Percentiles rank a stretch among this genome's conserved stretches.
Conservation (phyloP, 2,113 vertebrate species). For the Oncorhynchus kisutch region DNA sequence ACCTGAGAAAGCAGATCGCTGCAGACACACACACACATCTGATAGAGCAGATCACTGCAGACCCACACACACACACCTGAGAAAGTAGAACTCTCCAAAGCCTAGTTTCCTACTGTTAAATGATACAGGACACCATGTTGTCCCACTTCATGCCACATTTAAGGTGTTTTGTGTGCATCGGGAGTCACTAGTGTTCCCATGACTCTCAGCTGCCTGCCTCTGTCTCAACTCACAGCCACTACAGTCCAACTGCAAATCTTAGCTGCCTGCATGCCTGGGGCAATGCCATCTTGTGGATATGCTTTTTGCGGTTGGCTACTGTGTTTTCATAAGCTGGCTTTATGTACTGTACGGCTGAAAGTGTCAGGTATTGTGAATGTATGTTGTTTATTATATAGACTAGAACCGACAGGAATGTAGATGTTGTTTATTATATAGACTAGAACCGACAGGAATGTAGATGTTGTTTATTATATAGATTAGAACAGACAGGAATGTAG, state of each 20-base stretch:
- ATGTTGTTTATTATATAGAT: too few relatives aligned
- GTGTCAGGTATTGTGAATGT: too few relatives aligned
- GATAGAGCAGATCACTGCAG: too few relatives aligned
- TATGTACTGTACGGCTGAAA: too few relatives aligned
- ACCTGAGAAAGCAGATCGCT: too few relatives aligned
- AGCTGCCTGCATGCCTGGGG: constrained; percentile 25
- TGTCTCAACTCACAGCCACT: constrained; percentile 33
- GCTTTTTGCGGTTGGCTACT: not conserved
- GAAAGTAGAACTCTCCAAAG: constrained; percentile 13
- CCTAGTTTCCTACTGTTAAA: constrained; percentile 19
- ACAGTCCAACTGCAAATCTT: constrained; percentile 23
- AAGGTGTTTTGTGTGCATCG: constrained; percentile 49
- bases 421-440: too few relatives aligned
- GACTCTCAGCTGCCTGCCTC: constrained; percentile 30
- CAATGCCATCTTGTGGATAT: not conserved
- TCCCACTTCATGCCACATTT: constrained; percentile 43
- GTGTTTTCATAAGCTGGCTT: not conserved
- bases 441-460: too few relatives aligned
- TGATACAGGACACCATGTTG: constrained; percentile 20
- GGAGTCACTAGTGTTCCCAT: constrained; percentile 29
- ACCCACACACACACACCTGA: too few relatives aligned
- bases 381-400: too few relatives aligned
- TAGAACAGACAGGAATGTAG: too few relatives aligned
- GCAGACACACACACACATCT: too few relatives aligned
- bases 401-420: too few relatives aligned